Evolutionary conservation across 2,113 vertebrate genomes (phyloP).

Genomic region (Chinchilla lanigera): DNA sequence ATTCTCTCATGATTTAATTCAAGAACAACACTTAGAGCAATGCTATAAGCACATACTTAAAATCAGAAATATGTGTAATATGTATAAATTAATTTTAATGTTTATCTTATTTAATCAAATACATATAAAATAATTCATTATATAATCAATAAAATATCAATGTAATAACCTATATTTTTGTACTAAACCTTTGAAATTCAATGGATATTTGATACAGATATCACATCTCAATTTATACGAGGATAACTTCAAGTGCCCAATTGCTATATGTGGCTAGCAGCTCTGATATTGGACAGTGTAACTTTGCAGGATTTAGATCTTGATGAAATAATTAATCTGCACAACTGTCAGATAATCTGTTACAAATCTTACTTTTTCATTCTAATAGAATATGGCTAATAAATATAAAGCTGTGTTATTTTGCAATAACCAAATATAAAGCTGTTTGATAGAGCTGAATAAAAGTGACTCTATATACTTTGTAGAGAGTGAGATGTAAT

Average conservation of each 20-base stretch:
- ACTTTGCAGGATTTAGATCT: background rate
- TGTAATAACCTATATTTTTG: conserved; percentile 5
- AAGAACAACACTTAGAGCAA: background rate
- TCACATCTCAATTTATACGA: background rate
- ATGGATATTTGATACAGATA: background rate
- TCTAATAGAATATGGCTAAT: background rate
- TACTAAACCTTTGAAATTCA: background rate
- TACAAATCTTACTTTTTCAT: conserved; percentile 20
- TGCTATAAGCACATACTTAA: background rate
- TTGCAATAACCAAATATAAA: conserved; percentile 7
- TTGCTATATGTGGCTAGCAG: background rate
- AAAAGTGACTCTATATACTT: background rate
- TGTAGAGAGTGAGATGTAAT: background rate
- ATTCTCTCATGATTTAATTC: background rate
- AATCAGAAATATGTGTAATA: background rate
- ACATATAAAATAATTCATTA: background rate
- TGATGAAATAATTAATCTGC: background rate
- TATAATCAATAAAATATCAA: conserved; percentile 8
- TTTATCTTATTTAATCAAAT: background rate
- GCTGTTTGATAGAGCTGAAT: background rate
- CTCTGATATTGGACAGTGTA: background rate
- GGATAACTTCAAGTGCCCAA: background rate
- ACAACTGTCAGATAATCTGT: background rate
- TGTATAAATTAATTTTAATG: conserved; percentile 13
- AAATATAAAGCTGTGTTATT: background rate